Percentiles rank a stretch among this genome's conserved stretches.
These are phyloP conservation scores for Haliclystus octoradiatus DNA, from an alignment of 30 jellyfish, hydroid and myxozoan genomes.

Conservation along the genomic window DNA sequence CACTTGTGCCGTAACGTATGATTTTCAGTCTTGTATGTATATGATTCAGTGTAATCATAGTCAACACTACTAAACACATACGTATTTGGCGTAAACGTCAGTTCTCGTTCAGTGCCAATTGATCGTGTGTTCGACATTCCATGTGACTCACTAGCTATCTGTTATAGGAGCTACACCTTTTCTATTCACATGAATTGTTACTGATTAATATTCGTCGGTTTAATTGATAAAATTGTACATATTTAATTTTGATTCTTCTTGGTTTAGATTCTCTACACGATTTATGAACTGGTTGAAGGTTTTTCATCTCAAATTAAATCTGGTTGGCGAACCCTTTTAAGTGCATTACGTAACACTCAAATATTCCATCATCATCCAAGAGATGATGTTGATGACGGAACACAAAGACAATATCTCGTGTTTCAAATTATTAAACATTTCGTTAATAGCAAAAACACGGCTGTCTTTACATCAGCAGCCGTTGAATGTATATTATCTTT, in stretches of 20 bases:
- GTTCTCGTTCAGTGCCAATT: no score
- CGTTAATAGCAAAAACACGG: conserved; percentile 66
- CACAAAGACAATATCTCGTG: conserved; percentile 72
- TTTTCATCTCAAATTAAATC: conserved; percentile 75
- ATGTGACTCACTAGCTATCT: no score
- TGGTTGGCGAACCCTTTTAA: conserved; percentile 93
- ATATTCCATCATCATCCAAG: conserved; percentile 60
- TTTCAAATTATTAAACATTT: conserved; percentile 72
- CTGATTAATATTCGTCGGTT: no score
- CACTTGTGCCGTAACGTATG: no score
- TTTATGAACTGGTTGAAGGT: conserved; percentile 95
- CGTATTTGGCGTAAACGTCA: no score
- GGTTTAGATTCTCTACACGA: conserved; percentile 78
- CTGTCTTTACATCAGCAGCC: conserved; percentile 88
- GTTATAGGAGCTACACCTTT: no score
- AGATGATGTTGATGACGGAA: conserved; percentile 87
- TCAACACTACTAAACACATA: no score
- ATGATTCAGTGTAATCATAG: no score
- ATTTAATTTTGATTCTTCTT: neutral
- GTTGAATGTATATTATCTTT: conserved; percentile 77
- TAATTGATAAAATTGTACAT: neutral
- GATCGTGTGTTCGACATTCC: no score
- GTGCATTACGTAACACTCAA: conserved; percentile 83
- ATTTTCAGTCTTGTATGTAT: no score
- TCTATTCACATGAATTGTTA: no score